phyloP scores from a whole-genome alignment of 2,113 vertebrate genomes.

The Nothoprocta perdicaria region DNA sequence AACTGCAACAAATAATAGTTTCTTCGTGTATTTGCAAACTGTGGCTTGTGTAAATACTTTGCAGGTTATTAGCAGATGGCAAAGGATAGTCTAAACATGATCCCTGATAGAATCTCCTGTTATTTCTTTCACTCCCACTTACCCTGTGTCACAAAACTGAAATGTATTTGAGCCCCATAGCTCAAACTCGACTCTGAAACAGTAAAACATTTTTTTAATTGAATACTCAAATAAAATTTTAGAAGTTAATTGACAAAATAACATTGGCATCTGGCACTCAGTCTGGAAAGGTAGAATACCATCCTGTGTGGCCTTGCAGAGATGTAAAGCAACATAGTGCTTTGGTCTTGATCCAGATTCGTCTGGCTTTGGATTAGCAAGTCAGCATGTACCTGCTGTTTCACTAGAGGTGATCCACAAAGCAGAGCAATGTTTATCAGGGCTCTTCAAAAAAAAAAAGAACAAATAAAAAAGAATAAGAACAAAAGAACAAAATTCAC shows the following conservation, averaged over 20 bases:
- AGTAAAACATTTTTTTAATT: slow-evolving; percentile 2
- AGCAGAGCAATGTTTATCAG: background rate
- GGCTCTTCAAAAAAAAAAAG: background rate
- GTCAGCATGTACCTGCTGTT: background rate
- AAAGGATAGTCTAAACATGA: background rate
- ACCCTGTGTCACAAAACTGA: background rate
- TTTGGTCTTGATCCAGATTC: background rate
- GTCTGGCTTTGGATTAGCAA: background rate
- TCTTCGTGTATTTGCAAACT: background rate
- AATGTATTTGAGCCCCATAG: background rate
- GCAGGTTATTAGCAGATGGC: background rate
- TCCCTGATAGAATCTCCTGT: background rate
- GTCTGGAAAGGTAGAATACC: background rate
- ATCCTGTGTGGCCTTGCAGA: background rate
- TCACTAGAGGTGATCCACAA: background rate
- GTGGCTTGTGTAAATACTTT: background rate
- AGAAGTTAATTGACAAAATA: slow-evolving; percentile 5
- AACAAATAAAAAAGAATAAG: background rate
- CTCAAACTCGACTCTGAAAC: background rate
- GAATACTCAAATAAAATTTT: background rate
- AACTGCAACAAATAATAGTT: background rate
- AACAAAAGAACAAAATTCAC: background rate
- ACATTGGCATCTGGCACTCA: background rate
- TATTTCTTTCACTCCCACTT: background rate
- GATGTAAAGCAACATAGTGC: background rate